Evolutionary conservation across 2,797 vertebrate genomes (phyloP), one percentile per base, ranked within the genome.

Genomic region (Cossypha dichroa): DNA sequence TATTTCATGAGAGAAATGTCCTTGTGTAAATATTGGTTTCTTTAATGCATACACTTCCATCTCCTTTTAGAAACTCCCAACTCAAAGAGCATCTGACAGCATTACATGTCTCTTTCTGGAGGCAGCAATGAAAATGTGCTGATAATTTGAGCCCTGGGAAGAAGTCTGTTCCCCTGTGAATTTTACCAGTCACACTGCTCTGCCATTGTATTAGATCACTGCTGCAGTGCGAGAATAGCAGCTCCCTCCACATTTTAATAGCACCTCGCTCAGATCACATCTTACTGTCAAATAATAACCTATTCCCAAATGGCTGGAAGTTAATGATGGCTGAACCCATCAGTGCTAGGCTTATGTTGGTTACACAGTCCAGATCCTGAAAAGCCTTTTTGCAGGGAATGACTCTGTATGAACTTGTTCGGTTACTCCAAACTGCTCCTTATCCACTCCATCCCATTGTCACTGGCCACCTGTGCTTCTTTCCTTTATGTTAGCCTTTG

Each of bases 111-210:
- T 96, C 95, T 97, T 97, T 96, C 68, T 88, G 92, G 94, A 96
- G 94, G 97, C 75, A 92, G 96, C 89, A 94, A 77, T 90, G 96
- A 96, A 97, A 95, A 85, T 92, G 82, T 95, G 90, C 93, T 97
- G 85, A 96, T 97, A 97, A 97, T 97, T 97, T 97, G 96, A 97
- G 96, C 90, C 93, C 74, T 96, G 95, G 88, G 97, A 98, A 84
- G 95, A 93, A 96, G 84, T 77, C 83, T 96, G 70, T 60, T 97
- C 93, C 91, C 96, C 56, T 8, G 92, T 96, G 97, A 96, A 93
- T 97, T 96, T 92, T 89, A 72, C 73, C 85, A 95, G 93, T 95
- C 90, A 69, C 85, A 87, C 60, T 75, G 79, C 96, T 90, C 84
- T 90, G 84, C 86, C 94, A 96, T 97, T 96, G 88, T 97, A 88